These are phyloP conservation scores for Drymodes brunneopygia DNA, from an alignment of 2,113 vertebrate species.

Conservation along the genomic window DNA sequence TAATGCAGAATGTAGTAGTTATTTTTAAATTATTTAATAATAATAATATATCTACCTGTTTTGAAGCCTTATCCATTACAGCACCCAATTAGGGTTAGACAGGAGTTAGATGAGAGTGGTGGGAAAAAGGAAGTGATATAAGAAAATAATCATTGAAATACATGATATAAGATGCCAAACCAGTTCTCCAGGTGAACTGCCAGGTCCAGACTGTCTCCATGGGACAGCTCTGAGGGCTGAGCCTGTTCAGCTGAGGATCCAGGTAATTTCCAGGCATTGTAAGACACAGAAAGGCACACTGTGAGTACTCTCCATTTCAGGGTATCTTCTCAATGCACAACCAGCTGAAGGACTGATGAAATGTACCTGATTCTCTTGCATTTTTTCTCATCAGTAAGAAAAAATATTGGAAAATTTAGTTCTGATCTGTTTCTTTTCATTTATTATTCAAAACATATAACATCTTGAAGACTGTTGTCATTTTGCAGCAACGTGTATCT, in stretches of 20 bases:
- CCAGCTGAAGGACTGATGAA: not conserved
- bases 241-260: not conserved
- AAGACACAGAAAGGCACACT: not conserved
- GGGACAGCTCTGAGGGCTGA: not conserved
- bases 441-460: not conserved
- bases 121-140: not conserved
- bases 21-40: not conserved
- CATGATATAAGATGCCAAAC: not conserved
- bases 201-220: not conserved
- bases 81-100: not conserved
- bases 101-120: not conserved
- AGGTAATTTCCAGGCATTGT: not conserved
- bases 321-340: not conserved
- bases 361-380: not conserved
- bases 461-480: not conserved
- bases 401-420: not conserved
- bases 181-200: not conserved
- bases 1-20: not conserved
- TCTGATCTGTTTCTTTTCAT: not conserved
- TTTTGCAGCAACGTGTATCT: not conserved
- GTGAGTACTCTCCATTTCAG: not conserved
- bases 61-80: not conserved
- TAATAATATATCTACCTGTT: not conserved
- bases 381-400: not conserved
- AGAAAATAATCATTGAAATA: not conserved